Evolutionary conservation across 64 coral and sea anemone species (phyloP).

Genomic region (Astreopora myriophthalma): DNA sequence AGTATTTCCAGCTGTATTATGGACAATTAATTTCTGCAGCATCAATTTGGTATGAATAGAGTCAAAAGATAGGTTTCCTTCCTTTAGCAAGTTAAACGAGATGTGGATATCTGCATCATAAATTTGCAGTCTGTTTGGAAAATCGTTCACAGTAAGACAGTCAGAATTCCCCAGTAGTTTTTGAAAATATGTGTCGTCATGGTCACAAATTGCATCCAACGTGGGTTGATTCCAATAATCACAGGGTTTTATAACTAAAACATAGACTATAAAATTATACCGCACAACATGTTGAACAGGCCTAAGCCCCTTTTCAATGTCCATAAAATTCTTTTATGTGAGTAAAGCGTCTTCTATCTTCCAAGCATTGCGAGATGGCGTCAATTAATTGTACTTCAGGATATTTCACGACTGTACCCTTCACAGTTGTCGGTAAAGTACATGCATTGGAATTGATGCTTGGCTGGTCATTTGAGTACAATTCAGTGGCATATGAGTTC

Average conservation of each 20-base stretch:
- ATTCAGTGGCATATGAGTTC: too few species aligned
- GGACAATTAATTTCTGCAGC: slow-evolving; percentile 13
- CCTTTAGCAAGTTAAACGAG: slow-evolving; percentile 31
- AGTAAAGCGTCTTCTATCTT: too few species aligned
- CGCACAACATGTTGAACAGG: too few species aligned
- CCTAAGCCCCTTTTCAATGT: too few species aligned
- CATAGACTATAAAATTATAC: slow-evolving; percentile 68
- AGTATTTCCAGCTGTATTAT: slow-evolving; percentile 12
- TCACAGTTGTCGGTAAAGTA: too few species aligned
- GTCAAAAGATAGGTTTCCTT: not conserved
- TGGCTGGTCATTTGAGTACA: too few species aligned
- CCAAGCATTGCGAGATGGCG: too few species aligned
- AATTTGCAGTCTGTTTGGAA: slow-evolving; percentile 35
- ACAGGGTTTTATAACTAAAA: slow-evolving; percentile 77
- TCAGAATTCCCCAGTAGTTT: not conserved
- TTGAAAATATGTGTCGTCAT: slow-evolving; percentile 2
- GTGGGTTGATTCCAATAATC: slow-evolving; percentile 40
- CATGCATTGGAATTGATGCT: too few species aligned
- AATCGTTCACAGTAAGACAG: slow-evolving; percentile 38
- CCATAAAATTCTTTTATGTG: too few species aligned
- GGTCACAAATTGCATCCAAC: slow-evolving; percentile 34
- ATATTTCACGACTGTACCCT: too few species aligned
- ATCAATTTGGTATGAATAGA: not conserved
- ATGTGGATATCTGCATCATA: slow-evolving; percentile 50
- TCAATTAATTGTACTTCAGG: too few species aligned